phyloP scores from a whole-genome alignment of 1,140 invertebrate genomes.

The Sarcophaga peregrina region DNA sequence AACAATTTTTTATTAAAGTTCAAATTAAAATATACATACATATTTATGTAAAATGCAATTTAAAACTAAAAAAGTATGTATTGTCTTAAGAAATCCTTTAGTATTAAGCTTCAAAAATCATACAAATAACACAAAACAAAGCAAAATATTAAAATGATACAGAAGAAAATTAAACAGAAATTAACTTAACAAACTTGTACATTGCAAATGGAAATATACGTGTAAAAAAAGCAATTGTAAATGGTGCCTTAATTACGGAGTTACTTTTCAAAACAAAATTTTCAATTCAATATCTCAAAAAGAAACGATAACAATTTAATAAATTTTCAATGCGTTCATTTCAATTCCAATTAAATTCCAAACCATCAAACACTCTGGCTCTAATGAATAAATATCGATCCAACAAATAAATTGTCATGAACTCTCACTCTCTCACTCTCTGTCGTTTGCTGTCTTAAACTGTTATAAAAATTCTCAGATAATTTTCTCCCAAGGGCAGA shows the following conservation, averaged over 20 bases:
- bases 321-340: not conserved
- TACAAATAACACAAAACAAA: not conserved
- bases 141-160: not conserved
- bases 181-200: constrained; percentile 52
- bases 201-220: constrained; percentile 60
- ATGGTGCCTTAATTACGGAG: constrained; percentile 67
- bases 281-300: constrained; percentile 6
- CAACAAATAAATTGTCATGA: too few relatives aligned
- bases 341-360: constrained; percentile 6
- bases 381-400: not conserved
- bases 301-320: not conserved
- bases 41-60: constrained; percentile 11
- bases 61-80: constrained; percentile 16
- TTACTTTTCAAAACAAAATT: constrained; percentile 55
- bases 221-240: constrained; percentile 67
- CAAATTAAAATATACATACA: not conserved
- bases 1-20: not conserved
- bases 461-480: not conserved
- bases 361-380: not conserved
- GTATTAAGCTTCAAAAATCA: constrained; percentile 21
- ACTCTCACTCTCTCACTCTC: too few relatives aligned
- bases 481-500: not conserved
- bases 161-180: constrained; percentile 19
- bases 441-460: not conserved
- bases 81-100: constrained; percentile 26